Percentiles rank a stretch among this genome's conserved stretches.
phyloP scores from a whole-genome alignment of 2,113 vertebrate genomes.

The Eulemur macaco region DNA sequence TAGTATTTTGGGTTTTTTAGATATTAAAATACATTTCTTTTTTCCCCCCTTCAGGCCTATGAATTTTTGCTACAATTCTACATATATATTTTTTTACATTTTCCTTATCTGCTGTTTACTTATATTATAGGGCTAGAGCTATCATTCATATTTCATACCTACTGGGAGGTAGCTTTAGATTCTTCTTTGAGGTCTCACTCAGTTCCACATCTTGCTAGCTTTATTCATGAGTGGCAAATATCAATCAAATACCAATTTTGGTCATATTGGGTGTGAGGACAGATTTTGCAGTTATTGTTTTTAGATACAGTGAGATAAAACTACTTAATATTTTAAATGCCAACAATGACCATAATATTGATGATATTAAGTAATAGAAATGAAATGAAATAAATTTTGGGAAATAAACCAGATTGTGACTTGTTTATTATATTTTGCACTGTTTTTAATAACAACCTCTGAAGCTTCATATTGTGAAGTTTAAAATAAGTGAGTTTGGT shows the following conservation, averaged over 20 bases:
- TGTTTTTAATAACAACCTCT: slow-evolving; percentile 15
- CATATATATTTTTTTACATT: neutral
- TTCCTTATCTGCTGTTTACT: neutral
- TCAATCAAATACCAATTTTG: neutral
- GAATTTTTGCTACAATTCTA: neutral
- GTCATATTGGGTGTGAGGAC: neutral
- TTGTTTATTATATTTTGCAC: neutral
- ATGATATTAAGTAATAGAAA: neutral
- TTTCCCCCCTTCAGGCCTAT: neutral
- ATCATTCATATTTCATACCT: neutral
- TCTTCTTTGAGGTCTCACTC: neutral
- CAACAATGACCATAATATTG: neutral
- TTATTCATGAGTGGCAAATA: neutral
- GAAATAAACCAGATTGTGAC: neutral
- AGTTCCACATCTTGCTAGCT: neutral
- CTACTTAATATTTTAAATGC: neutral
- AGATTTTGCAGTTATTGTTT: neutral
- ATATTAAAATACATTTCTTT: slow-evolving; percentile 6
- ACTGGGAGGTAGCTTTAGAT: neutral
- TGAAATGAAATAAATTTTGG: neutral
- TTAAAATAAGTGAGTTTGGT: neutral
- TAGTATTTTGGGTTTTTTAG: neutral
- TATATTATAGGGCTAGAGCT: neutral
- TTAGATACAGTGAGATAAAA: neutral
- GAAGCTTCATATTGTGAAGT: slow-evolving; percentile 53